phyloP scores from a whole-genome alignment of 2,113 vertebrate species.

The Rafetus swinhoei region DNA sequence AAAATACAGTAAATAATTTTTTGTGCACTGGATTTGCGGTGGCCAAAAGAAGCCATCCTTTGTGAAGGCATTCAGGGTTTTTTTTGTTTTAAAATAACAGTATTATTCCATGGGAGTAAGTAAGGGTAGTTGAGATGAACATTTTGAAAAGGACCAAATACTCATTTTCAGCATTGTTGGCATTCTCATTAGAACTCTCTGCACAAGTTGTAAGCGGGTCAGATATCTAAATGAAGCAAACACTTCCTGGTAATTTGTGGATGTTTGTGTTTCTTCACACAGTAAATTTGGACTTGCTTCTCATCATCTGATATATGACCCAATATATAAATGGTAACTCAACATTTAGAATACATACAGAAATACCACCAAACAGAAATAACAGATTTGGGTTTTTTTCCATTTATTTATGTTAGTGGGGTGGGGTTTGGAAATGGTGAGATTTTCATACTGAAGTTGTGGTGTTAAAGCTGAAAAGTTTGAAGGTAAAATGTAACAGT shows the following conservation, averaged over 20 bases:
- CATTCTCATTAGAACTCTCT: background rate
- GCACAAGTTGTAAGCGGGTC: background rate
- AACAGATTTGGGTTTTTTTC: background rate
- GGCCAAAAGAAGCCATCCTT: background rate
- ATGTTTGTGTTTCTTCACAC: background rate
- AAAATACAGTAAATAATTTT: background rate
- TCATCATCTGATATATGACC: background rate
- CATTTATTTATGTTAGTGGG: background rate
- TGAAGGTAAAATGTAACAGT: conserved; percentile 86
- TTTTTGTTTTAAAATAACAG: background rate
- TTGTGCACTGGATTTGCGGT: background rate
- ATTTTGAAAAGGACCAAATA: background rate
- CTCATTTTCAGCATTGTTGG: background rate
- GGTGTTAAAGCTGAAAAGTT: conserved; percentile 74
- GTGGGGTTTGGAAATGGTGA: background rate
- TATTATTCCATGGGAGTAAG: background rate
- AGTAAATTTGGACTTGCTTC: conserved; percentile 2
- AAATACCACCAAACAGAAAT: background rate
- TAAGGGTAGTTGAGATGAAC: background rate
- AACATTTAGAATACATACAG: background rate
- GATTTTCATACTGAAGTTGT: conserved; percentile 69
- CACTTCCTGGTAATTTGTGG: background rate
- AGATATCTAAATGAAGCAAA: background rate
- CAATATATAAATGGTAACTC: background rate
- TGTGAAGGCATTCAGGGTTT: background rate